Conservation (phyloP, 2,797 vertebrate species). For the Syngnathus acus region DNA sequence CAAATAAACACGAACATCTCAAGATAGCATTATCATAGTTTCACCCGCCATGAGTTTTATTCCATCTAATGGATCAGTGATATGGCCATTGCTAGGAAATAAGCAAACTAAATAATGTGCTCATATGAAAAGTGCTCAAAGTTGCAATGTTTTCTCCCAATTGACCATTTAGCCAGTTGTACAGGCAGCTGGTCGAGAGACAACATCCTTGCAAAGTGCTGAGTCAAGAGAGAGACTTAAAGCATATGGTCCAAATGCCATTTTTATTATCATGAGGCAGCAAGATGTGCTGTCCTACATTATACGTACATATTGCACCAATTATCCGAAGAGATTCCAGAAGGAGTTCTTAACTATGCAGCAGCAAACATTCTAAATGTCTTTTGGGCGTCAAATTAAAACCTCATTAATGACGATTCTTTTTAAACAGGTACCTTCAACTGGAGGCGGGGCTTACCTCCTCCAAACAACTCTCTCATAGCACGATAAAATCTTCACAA, state of each 20-base stretch:
- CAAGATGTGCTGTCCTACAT: conserved; percentile 25
- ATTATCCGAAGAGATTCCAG: conserved; percentile 32
- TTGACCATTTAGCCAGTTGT: conserved; percentile 46
- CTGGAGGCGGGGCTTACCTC: background rate
- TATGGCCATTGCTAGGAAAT: background rate
- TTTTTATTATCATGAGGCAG: conserved; percentile 31
- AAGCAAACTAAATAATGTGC: conserved; percentile 7
- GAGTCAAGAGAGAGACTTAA: conserved; percentile 22
- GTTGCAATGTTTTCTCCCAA: conserved; percentile 44
- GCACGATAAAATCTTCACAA: background rate
- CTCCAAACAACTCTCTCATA: background rate
- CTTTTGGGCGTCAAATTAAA: conserved; percentile 43
- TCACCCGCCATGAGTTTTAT: background rate
- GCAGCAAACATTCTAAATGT: conserved; percentile 39
- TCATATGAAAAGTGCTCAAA: conserved; percentile 51
- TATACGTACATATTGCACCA: conserved; percentile 31
- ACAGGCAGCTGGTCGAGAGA: conserved; percentile 45
- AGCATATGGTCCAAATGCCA: conserved; percentile 39
- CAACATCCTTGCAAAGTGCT: conserved; percentile 25
- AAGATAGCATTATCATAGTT: background rate
- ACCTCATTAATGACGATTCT: conserved; percentile 38
- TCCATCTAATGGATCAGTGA: background rate
- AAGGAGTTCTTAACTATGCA: conserved; percentile 16
- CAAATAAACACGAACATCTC: background rate
- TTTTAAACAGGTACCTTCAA: background rate